Evolutionary conservation across 2,888 invertebrate species (phyloP).

Genomic region (Pterostichus niger): DNA sequence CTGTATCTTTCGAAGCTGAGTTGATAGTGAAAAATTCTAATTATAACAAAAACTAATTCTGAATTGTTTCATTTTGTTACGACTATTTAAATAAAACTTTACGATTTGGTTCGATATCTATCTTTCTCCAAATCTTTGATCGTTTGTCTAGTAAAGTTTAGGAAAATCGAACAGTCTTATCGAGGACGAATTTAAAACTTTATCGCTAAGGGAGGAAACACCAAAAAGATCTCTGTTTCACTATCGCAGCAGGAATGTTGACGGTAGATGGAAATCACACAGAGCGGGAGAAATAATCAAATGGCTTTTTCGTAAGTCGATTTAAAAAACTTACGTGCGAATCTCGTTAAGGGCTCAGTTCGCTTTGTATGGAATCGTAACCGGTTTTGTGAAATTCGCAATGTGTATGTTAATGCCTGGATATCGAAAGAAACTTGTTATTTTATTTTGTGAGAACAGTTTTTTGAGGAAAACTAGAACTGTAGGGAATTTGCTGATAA

Average conservation of each 20-base stretch:
- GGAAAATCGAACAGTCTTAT: slow-evolving; percentile 44
- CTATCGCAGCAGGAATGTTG: neutral
- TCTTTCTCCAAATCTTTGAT: slow-evolving; percentile 9
- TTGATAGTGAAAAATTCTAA: too few species aligned
- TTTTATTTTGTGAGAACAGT: slow-evolving; percentile 15
- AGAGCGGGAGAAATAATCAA: slow-evolving; percentile 42
- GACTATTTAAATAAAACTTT: slow-evolving; percentile 32
- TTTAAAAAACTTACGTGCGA: slow-evolving; percentile 56
- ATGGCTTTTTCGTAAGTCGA: slow-evolving; percentile 44
- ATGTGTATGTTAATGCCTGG: slow-evolving; percentile 47
- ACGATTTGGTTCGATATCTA: neutral
- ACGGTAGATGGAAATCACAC: slow-evolving; percentile 40
- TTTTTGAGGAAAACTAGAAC: slow-evolving; percentile 2
- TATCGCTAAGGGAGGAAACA: slow-evolving; percentile 10
- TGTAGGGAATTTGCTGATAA: slow-evolving; percentile 19
- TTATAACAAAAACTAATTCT: too few species aligned
- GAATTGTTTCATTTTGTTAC: too few species aligned
- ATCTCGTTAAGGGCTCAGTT: slow-evolving; percentile 19
- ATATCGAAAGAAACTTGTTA: slow-evolving; percentile 37
- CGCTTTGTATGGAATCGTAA: slow-evolving; percentile 4
- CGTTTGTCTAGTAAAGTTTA: slow-evolving; percentile 12
- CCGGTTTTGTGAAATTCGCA: slow-evolving; percentile 39
- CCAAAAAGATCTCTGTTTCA: neutral
- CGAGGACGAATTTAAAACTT: neutral
- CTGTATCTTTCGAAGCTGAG: too few species aligned